A percentile compares a stretch with the other conserved stretches of the same genome.
Evolutionary conservation across 2,113 vertebrate genomes (phyloP).

Genomic region (Peromyscus polionotus): DNA sequence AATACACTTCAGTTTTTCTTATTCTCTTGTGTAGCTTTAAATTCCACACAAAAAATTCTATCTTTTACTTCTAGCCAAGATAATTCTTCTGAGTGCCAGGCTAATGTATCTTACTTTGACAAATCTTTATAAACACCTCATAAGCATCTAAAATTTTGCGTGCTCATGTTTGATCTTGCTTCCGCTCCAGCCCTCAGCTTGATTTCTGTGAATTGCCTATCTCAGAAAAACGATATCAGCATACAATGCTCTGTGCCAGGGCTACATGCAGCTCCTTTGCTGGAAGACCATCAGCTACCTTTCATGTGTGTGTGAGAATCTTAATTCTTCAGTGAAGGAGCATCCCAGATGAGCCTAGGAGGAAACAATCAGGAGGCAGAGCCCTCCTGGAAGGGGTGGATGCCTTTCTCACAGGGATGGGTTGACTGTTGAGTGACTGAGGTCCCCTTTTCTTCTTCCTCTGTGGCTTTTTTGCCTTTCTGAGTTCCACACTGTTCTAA

Average conservation of each 20-base stretch:
- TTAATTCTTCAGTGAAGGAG: too few species aligned
- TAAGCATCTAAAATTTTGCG: constrained; percentile 41
- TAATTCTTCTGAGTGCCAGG: constrained; percentile 39
- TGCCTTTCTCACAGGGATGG: not conserved
- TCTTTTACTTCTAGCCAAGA: constrained; percentile 24
- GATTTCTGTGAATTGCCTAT: not conserved
- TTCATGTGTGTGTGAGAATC: too few species aligned
- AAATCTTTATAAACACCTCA: constrained; percentile 16
- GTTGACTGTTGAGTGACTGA: accelerated
- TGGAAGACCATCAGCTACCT: not conserved
- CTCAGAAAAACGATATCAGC: not conserved
- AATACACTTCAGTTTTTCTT: not conserved
- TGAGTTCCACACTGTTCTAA: not conserved
- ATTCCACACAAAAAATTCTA: not conserved
- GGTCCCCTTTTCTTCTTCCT: too few species aligned
- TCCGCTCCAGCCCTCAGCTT: not conserved
- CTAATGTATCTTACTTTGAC: constrained; percentile 31
- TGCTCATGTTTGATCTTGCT: not conserved
- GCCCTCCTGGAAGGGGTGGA: not conserved
- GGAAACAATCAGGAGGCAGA: not conserved
- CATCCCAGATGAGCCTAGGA: not conserved
- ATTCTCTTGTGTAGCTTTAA: constrained; percentile 12
- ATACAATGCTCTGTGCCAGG: not conserved
- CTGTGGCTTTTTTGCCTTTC: too few species aligned
- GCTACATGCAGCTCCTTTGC: not conserved